Conservation (phyloP, 2,113 vertebrate genomes). For the Mobula hypostoma region DNA sequence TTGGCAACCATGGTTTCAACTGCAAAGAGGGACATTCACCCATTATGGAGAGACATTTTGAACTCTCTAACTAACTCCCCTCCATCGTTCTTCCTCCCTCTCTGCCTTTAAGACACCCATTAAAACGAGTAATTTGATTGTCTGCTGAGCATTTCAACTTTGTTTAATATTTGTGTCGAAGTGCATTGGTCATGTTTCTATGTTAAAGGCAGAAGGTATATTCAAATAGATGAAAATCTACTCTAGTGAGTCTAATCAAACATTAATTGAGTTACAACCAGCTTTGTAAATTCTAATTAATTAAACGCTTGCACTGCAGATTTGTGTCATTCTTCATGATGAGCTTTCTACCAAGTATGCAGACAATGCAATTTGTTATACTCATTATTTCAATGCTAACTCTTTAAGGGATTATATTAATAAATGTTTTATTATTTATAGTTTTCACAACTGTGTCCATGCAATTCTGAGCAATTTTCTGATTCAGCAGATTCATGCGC, state of each 20-base stretch:
- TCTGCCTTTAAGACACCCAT: not conserved
- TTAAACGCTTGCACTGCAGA: not conserved
- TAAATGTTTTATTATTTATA: constrained; percentile 20
- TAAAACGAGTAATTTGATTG: no score
- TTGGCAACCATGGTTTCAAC: not conserved
- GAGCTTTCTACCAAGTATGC: not conserved
- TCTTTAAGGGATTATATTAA: not conserved
- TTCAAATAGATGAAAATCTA: not conserved
- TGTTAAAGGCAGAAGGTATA: not conserved
- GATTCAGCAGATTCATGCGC: constrained; percentile 8
- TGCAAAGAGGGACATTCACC: not conserved
- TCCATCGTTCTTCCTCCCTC: not conserved
- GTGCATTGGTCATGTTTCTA: not conserved
- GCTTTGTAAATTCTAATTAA: constrained; percentile 12
- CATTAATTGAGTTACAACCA: not conserved
- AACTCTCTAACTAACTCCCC: not conserved
- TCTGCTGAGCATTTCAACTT: not conserved
- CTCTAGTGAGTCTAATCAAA: not conserved
- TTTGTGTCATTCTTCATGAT: not conserved
- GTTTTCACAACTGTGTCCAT: not conserved
- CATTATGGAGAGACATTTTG: no score
- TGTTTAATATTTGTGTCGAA: not conserved
- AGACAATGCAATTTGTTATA: constrained; percentile 6
- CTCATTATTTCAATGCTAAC: not conserved
- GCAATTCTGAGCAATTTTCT: not conserved